Evolutionary conservation across 2,888 invertebrate species (phyloP).

Genomic region (Palloptera scutellata): DNA sequence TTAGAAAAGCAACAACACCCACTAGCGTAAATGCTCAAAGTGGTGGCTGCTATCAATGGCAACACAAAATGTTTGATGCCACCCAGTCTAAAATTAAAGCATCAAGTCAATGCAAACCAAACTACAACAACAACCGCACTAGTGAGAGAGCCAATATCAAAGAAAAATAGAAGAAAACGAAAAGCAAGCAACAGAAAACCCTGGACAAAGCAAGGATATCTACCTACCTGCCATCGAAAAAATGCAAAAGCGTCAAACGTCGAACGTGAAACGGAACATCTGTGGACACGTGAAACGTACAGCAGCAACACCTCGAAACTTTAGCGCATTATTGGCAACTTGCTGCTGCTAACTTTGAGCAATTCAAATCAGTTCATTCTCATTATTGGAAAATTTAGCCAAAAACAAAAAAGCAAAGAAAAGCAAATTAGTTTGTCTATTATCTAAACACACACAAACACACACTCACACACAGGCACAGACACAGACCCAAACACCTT

Average conservation of each 20-base stretch:
- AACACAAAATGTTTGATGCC: background rate
- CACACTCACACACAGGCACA: too few relatives aligned
- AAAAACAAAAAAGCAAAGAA: background rate
- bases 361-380: too few relatives aligned
- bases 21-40: background rate
- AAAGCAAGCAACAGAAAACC: background rate
- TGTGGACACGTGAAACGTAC: too few relatives aligned
- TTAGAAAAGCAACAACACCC: conserved; percentile 10
- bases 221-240: too few relatives aligned
- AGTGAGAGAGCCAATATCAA: conserved; percentile 1
- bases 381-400: too few relatives aligned
- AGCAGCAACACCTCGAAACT: too few relatives aligned
- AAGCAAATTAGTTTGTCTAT: background rate
- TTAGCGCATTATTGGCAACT: too few relatives aligned
- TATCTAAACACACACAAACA: background rate
- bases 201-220: too few relatives aligned
- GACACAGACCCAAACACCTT: too few relatives aligned
- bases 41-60: background rate
- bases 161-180: background rate
- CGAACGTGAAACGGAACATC: too few relatives aligned
- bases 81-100: conserved; percentile 1
- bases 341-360: too few relatives aligned
- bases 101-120: background rate
- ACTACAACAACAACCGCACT: conserved; percentile 1
- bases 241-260: too few relatives aligned